Percentiles rank a stretch among this genome's conserved stretches.
These are phyloP conservation scores for Laticauda laticaudata DNA, from an alignment of 2,113 vertebrate species.

Conservation along the genomic window DNA sequence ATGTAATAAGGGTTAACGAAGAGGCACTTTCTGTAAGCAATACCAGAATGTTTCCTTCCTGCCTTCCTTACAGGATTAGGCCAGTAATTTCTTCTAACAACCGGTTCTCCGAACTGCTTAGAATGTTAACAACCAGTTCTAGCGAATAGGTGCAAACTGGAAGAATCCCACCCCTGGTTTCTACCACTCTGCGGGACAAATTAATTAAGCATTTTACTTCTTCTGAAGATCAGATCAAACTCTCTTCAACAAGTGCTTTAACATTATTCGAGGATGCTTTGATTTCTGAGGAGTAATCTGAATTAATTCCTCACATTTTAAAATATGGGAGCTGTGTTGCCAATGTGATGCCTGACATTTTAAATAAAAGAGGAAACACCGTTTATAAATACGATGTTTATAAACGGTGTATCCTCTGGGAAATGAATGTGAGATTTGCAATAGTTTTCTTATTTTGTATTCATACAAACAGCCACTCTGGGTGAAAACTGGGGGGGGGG, in stretches of 20 bases:
- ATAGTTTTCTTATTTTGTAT: neutral
- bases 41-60: too few species aligned
- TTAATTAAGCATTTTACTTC: neutral
- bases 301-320: neutral
- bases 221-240: neutral
- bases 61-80: too few species aligned
- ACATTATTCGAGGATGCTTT: neutral
- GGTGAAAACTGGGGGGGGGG: neutral
- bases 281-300: neutral
- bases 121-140: too few species aligned
- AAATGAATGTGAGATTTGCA: neutral
- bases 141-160: too few species aligned
- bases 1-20: too few species aligned
- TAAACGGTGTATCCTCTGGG: neutral
- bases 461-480: neutral
- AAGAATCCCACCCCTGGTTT: too few species aligned
- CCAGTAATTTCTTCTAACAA: too few species aligned
- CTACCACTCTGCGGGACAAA: neutral
- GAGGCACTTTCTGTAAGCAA: too few species aligned
- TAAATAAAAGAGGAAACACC: neutral
- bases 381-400: neutral
- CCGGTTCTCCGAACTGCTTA: too few species aligned
- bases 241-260: neutral
- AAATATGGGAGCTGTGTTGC: neutral
- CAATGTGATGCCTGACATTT: neutral